Evolutionary conservation across 2,113 vertebrate genomes (phyloP).

Genomic region (Elephantulus edwardii): DNA sequence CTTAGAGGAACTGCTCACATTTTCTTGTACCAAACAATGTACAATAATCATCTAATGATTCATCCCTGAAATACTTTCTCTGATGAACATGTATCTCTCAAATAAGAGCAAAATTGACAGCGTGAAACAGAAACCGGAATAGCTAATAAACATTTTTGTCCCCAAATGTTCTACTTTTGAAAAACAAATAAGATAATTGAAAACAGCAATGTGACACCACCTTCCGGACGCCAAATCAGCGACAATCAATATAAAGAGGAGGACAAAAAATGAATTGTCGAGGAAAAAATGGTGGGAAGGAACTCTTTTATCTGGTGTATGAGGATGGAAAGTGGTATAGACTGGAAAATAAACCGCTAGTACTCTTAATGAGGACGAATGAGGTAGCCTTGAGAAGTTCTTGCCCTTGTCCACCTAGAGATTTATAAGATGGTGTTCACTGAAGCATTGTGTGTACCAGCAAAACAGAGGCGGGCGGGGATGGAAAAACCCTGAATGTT

Average conservation of each 20-base stretch:
- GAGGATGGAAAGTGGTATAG: not conserved
- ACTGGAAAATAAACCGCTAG: not conserved
- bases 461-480: not conserved
- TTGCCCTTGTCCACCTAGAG: not conserved
- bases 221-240: not conserved
- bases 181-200: not conserved
- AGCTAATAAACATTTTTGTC: not conserved
- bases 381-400: not conserved
- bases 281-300: not conserved
- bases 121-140: not conserved
- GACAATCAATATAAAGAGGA: not conserved
- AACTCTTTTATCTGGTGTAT: not conserved
- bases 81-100: not conserved
- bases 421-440: not conserved
- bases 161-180: not conserved
- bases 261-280: not conserved
- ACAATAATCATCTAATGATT: not conserved
- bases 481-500: not conserved
- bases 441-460: not conserved
- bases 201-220: not conserved
- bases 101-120: not conserved
- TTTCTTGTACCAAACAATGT: slow-evolving; percentile 12
- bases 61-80: not conserved
- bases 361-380: not conserved
- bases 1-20: not conserved